Evolutionary conservation across 2,113 vertebrate genomes (phyloP).

Genomic region (Todiramphus chloris): DNA sequence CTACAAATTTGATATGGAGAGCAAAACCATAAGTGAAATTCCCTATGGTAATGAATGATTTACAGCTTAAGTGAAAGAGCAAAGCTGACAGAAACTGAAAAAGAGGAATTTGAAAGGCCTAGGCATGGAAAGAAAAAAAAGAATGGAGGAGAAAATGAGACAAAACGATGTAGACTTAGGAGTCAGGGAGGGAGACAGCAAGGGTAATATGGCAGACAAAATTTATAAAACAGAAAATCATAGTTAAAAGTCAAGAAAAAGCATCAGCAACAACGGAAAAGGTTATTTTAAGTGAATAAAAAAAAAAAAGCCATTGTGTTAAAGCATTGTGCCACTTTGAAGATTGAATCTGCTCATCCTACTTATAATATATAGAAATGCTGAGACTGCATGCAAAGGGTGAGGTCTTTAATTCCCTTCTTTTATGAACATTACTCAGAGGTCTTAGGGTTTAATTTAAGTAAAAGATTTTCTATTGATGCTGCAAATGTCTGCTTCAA

Average conservation of each 20-base stretch:
- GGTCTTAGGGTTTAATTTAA: conserved; percentile 7
- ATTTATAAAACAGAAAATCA: neutral
- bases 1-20: neutral
- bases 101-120: neutral
- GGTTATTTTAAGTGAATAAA: neutral
- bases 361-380: neutral
- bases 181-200: neutral
- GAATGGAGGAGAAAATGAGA: neutral
- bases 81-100: neutral
- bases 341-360: neutral
- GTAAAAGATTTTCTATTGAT: conserved; percentile 2
- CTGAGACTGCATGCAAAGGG: neutral
- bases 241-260: neutral
- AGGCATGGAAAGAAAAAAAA: neutral
- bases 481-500: neutral
- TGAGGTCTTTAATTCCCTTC: neutral
- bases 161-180: neutral
- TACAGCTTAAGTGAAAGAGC: neutral
- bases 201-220: neutral
- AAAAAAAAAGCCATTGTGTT: neutral
- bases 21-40: neutral
- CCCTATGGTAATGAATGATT: neutral
- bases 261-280: neutral
- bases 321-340: neutral
- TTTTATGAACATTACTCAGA: neutral